Percentiles rank a stretch among this genome's conserved stretches.
Conservation (phyloP, 2,113 vertebrate genomes). For the Zapus hudsonius region DNA sequence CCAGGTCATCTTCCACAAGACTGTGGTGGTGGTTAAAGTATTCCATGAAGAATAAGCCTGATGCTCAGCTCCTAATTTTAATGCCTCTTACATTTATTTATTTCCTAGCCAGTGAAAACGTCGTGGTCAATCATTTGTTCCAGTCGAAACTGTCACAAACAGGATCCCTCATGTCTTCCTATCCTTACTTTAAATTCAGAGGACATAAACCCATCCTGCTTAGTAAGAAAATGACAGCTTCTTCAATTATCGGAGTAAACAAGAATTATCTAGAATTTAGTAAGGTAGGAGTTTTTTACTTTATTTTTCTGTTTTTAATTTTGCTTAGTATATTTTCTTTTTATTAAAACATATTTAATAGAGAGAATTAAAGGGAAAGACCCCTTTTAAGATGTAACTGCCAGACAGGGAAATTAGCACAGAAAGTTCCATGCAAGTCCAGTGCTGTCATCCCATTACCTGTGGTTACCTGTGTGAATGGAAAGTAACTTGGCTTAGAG, state of each 20-base stretch:
- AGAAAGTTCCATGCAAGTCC: not conserved
- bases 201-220: constrained; percentile 90
- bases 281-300: constrained; percentile 87
- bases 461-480: not conserved
- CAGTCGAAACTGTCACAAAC: constrained; percentile 95
- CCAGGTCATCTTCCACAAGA: rapidly evolving
- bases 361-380: not conserved
- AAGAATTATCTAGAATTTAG: constrained; percentile 91
- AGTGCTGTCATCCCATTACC: not conserved
- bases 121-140: constrained; percentile 95
- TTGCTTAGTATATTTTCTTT: not conserved
- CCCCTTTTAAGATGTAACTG: not conserved
- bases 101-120: constrained; percentile 94
- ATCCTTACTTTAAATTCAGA: constrained; percentile 86
- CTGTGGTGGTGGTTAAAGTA: not conserved
- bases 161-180: constrained; percentile 91
- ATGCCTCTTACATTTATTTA: constrained; percentile 61
- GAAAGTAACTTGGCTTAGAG: constrained; percentile 41
- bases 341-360: not conserved
- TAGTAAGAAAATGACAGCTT: constrained; percentile 83
- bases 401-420: not conserved
- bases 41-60: too few species aligned
- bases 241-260: constrained; percentile 83
- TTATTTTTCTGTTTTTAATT: not conserved
- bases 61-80: not conserved